Percentiles rank a stretch among this genome's conserved stretches.
These are phyloP conservation scores for mouse (Mus musculus) DNA, from an alignment of 2,113 vertebrate species.

Conservation along the genomic window GRCm39 chr12:83153001-83153500, in stretches of 20 bases:
- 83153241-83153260: fast-evolving
- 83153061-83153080: neutral
- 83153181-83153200: neutral
- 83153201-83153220: neutral
- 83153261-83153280: neutral
- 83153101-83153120: neutral
- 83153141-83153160: neutral
- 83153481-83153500: neutral
- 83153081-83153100: neutral
- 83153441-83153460: neutral
- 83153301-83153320: neutral
- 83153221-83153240: too few species aligned
- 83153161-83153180: neutral
- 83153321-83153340: neutral
- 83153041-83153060: neutral
- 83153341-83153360: neutral
- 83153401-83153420: neutral
- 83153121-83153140: neutral
- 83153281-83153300: fast-evolving
- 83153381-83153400: neutral
- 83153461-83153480: neutral
- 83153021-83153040: neutral
- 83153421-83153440: neutral
- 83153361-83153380: neutral
- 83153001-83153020: neutral